phyloP scores from a whole-genome alignment of 2,888 invertebrate genomes.

The Ophioninae sp. region DNA sequence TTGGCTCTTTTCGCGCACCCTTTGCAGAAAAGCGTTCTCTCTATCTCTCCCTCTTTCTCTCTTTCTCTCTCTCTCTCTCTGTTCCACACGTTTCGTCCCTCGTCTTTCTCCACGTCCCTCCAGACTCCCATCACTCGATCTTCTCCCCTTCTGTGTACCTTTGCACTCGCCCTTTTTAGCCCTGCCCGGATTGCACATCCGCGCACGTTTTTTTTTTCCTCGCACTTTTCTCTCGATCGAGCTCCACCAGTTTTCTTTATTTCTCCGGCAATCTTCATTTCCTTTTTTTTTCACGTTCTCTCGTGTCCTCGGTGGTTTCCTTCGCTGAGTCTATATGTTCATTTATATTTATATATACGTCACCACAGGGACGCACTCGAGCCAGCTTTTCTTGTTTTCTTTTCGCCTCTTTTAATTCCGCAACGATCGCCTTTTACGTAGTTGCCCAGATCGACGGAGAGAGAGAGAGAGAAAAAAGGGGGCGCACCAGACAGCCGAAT shows the following conservation, averaged over 20 bases:
- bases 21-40: conserved; percentile 21
- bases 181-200: conserved; percentile 5
- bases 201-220: conserved; percentile 7
- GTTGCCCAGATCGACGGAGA: conserved; percentile 10
- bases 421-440: conserved; percentile 59
- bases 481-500: conserved; percentile 54
- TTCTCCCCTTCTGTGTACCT: conserved; percentile 1
- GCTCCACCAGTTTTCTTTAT: conserved; percentile 14
- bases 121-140: conserved; percentile 42
- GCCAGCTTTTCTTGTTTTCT: conserved; percentile 39
- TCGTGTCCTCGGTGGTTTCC: not conserved
- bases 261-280: conserved; percentile 40
- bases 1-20: conserved; percentile 46
- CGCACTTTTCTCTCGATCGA: conserved; percentile 13
- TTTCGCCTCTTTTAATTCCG: conserved; percentile 42
- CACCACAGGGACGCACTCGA: conserved; percentile 41
- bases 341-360: not conserved
- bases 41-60: not conserved
- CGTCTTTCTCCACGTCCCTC: conserved; percentile 13
- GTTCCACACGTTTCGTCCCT: not conserved
- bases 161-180: conserved; percentile 32
- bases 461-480: conserved; percentile 10
- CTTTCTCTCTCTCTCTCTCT: conserved; percentile 4
- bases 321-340: conserved; percentile 10
- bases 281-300: conserved; percentile 24